Percentiles rank a stretch among this genome's conserved stretches.
Evolutionary conservation across 2,888 invertebrate species (phyloP).

Genomic region (Luffia ferchaultella): DNA sequence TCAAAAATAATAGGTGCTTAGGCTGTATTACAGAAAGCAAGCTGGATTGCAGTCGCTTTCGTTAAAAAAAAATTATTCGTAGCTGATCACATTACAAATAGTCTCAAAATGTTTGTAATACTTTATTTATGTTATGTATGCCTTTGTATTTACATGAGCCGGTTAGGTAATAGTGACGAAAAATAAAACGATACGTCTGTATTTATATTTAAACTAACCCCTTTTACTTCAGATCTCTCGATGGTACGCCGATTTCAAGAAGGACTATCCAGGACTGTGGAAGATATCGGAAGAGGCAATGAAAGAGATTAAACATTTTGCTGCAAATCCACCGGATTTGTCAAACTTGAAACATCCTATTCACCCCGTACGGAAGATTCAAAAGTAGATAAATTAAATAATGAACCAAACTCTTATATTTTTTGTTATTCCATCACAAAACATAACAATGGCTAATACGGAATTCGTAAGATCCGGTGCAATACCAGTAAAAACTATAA

Average conservation of each 20-base stretch:
- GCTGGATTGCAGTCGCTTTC: too few relatives aligned
- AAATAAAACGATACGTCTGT: too few relatives aligned
- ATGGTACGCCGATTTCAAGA: constrained; percentile 78
- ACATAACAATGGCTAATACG: not conserved
- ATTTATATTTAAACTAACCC: too few relatives aligned
- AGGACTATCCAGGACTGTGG: constrained; percentile 74
- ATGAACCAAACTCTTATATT: not conserved
- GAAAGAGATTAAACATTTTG: constrained; percentile 72
- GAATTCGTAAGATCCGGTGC: constrained; percentile 1
- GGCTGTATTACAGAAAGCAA: too few relatives aligned
- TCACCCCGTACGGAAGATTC: constrained; percentile 70
- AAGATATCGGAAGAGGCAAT: constrained; percentile 72
- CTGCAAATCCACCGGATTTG: constrained; percentile 77
- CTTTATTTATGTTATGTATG: too few relatives aligned
- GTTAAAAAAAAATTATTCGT: too few relatives aligned
- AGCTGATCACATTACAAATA: too few relatives aligned
- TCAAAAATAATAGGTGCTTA: too few relatives aligned
- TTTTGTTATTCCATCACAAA: not conserved
- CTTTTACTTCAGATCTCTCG: constrained; percentile 53
- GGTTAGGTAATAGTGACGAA: too few relatives aligned
- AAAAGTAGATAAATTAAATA: constrained; percentile 24
- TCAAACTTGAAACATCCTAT: constrained; percentile 76
- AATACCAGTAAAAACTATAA: too few relatives aligned
- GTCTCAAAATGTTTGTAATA: too few relatives aligned
- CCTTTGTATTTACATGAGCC: too few relatives aligned